These are phyloP conservation scores for Oryzias curvinotus DNA, from an alignment of 2,113 vertebrate genomes.

Conservation along the genomic window DNA sequence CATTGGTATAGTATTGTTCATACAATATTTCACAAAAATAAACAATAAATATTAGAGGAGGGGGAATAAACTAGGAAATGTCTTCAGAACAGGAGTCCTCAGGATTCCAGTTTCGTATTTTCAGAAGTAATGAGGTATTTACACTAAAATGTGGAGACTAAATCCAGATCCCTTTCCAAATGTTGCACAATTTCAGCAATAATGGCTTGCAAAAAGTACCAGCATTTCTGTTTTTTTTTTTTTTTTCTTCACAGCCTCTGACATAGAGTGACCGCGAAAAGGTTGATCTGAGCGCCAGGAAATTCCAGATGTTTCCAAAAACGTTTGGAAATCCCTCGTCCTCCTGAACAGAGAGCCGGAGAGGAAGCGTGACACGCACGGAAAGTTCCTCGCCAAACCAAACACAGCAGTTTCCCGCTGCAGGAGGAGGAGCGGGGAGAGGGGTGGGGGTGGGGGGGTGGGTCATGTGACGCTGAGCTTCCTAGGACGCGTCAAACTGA, in stretches of 20 bases:
- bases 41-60: too few relatives aligned
- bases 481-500: conserved; percentile 17
- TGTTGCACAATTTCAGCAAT: background rate
- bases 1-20: conserved; percentile 65
- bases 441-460: background rate
- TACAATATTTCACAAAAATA: too few relatives aligned
- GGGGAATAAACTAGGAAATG: too few relatives aligned
- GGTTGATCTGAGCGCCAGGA: conserved; percentile 54
- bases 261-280: too few relatives aligned
- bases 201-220: background rate
- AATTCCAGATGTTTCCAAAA: conserved; percentile 17
- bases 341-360: conserved; percentile 29
- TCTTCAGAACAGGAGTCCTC: too few relatives aligned
- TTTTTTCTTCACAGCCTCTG: background rate
- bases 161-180: background rate
- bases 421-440: background rate
- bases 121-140: background rate
- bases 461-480: conserved; percentile 36
- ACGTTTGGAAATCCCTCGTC: conserved; percentile 31
- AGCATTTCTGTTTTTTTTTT: too few relatives aligned
- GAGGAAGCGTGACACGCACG: conserved; percentile 64
- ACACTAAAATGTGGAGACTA: background rate
- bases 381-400: conserved; percentile 55
- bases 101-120: too few relatives aligned
- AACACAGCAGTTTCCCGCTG: conserved; percentile 52